Evolutionary conservation across 2,113 vertebrate species (phyloP).

Genomic region (Falco punctatus): DNA sequence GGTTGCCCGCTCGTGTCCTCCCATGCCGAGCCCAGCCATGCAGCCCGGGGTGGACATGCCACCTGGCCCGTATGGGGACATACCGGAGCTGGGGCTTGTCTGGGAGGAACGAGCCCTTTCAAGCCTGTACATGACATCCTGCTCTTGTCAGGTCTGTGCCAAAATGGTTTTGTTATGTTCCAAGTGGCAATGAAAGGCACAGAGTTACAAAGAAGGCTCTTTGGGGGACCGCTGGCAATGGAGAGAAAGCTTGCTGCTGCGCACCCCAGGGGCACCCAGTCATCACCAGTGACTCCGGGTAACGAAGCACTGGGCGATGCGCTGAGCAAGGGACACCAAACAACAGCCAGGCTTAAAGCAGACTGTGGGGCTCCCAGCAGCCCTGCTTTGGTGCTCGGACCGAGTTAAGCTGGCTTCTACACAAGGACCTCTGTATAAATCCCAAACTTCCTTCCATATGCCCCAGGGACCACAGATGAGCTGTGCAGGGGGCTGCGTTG

Average conservation of each 20-base stretch:
- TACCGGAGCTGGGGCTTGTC: background rate
- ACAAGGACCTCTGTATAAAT: background rate
- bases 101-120: background rate
- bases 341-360: background rate
- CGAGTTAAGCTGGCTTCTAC: background rate
- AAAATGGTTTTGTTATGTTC: background rate
- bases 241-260: background rate
- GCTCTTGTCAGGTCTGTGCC: background rate
- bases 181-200: background rate
- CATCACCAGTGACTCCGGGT: no score
- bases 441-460: background rate
- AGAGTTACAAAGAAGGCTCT: rapidly evolving
- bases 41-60: background rate
- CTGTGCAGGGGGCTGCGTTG: background rate
- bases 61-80: background rate
- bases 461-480: background rate
- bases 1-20: background rate
- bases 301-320: rapidly evolving
- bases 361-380: background rate
- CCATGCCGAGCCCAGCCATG: background rate
- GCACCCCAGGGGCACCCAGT: background rate
- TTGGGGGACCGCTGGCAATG: background rate
- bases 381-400: background rate
- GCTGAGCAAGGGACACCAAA: background rate
- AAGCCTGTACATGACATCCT: background rate